Evolutionary conservation across 2,888 invertebrate species (phyloP), one percentile per base, ranked within the genome.

Genomic region (Phaonia tiefii): DNA sequence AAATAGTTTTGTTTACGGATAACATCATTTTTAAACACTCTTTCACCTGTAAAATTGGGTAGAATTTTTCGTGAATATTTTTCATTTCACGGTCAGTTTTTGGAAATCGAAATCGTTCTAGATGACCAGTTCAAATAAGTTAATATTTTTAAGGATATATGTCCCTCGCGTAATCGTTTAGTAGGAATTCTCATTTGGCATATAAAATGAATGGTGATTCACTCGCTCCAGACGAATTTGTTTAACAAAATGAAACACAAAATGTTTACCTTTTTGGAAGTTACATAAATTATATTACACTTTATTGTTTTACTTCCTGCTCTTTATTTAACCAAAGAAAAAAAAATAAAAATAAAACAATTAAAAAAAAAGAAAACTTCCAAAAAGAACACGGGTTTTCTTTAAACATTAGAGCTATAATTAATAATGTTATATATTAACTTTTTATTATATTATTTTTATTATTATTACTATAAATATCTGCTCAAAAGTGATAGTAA

Each of bases 391-490:
- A 58, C 15, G n/a, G 7, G 39, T 2, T 15, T 17, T 60, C 8
- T n/a, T n/a, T 31, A 5, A 31, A 31, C 31, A 31, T 31, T 42
- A 63, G 2, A 63, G 42, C 42, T 63, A 63, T 13, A 42, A 39
- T 60, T 60, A 63, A 42, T 63, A 60, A 22, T 54, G 26, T 22
- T 56, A 56, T 13, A 22, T 39, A 37, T 39, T 63, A 37, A 39
- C 15, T n/a, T 3, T 60, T 26, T n/a, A 17, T 15, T 54, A 22
- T 54, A 10, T 74, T 76, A 11, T 63, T 69, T 71, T 75, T 78
- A 79, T 77, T 77, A 77, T 80, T 80, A 80, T 80, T 74, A 77
- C 77, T 81, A 77, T 81, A 81, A 78, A 75, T 75, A 81, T 78
- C 78, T 81, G 81, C 67, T 71, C 77, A 78, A 42, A 75, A 67